Evolutionary conservation across 2,888 invertebrate genomes (phyloP), one percentile per base, ranked within the genome.

Genomic region (Patella caerulea): DNA sequence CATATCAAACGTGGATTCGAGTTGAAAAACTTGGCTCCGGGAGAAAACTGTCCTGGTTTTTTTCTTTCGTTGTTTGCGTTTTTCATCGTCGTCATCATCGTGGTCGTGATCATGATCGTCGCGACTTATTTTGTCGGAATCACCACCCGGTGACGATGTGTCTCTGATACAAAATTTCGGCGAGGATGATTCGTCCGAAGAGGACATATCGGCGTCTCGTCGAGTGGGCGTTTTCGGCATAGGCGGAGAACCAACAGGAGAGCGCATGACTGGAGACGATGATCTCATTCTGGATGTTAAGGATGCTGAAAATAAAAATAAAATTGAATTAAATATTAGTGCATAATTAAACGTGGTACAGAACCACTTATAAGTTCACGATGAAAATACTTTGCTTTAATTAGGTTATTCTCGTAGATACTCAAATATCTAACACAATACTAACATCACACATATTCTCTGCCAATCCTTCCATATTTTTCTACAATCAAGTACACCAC

Each of bases 1-100:
- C 89, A 91, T 89, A 78, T 92, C 92, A 82, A 92, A 92, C 19
- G 91, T 92, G 5, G 90, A 90, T 82, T 92, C 92, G 70, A 92
- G 86, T 78, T 92, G 91, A 83, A 90, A 92, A 17, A 92, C 91
- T 84, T 92, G 92, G 78, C 90, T 91, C 24, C 92, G 82, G 3
- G 91, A 91, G 82, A 92, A 92, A 9, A 92, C 92, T 1, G 92
- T 92, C 74, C 92, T 83, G 5, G 92, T 92, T 82, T 92, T 92
- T 85, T 92, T 92, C 84, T 92, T 92, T 70, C 91, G 83, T 79
- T 87, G 81, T 73, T 88, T 88, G 78, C 86, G 84, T 79, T 86
- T 84, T 29, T 89, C 88, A 55, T 88, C 89, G 74, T 88, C 88
- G 34, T 84, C 84, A 12, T 81, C 79, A 73, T 86, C 79, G 17